Evolutionary conservation across 2,797 vertebrate species (phyloP), one percentile per base, ranked within the genome.

Genomic region (Cyclura pinguis): DNA sequence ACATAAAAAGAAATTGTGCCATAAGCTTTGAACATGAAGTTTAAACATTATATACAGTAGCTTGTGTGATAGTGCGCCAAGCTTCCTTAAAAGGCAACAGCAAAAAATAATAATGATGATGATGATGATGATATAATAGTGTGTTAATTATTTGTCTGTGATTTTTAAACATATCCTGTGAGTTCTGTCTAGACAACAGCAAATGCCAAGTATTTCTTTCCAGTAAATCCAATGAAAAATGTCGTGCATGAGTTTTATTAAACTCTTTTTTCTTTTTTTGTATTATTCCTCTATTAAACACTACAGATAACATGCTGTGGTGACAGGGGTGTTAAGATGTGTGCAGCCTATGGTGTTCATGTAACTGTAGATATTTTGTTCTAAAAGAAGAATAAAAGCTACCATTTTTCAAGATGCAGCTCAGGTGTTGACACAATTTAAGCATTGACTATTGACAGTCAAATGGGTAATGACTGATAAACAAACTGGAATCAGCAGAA

Each of bases 341-440:
- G 94, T 95, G 93, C 78, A 89, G 78, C 92, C 88, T 95, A 95
- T 93, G 69, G 57, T 95, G 92, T 96, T 94, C 35, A 90, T 94
- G 93, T 96, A 93, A 95, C 16, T 96, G 85, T 93, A 96, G 88
- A 96, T 95, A 96, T 94, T 96, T 96, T 97, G 86, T 95, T 95
- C 73, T 93, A 95, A 96, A 95, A 90, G 50, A 84, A 88, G 74
- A 97, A 97, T 97, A 98, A 98, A 91, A 97, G 16, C 90, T 90
- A 92, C 55, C 80, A 93, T 93, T 95, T 93, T 97, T 91, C 96
- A 97, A 91, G 95, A 94, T 67, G 92, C 6, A 0, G 0, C 35
- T n/a, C 29, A 42, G 16, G 10, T 12, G 9, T n/a, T 22, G 81
- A 76, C 73, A 69, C 38, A 62, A 89, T 86, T 93, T 59, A 47